Base-by-base conservation (phyloP, 2,888 invertebrate genomes). In the Rhagophthalmus giganteus region DNA sequence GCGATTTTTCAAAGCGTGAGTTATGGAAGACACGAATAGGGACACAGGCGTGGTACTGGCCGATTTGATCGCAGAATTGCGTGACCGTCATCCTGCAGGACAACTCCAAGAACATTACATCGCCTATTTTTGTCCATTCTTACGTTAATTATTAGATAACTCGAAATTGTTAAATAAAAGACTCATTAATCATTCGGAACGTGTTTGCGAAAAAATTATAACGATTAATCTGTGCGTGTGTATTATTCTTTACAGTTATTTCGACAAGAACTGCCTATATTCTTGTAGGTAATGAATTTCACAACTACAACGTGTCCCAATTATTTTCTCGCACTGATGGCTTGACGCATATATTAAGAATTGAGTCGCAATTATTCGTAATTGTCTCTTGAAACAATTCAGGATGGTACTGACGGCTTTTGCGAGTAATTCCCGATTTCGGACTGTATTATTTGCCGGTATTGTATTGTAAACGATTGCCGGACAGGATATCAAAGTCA, bases 311-410 rank as follows among this genome's bases (percentile, higher is more conserved):
- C 71, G 70, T 73, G 71, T 72, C 73, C 72, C 72, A 74, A 74
- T 74, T 74, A 74, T 73, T 73, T 74, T 71, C 71, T 71, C 73
- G 74, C 73, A 69, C 73, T 71, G 71, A 62, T 71, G 73, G 69
- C 65, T 72, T 65, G 71, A 69, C 71, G 74, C 73, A 72, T 74
- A 74, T 60, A 73, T 73, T 74, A 72, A 65, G 62, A 63, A 64
- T 65, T 57, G 60, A 65, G 66, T 66, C 63, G 67, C 67, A 71
- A 70, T 71, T 72, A 70, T 67, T 67, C 65, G 65, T 68, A 69
- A 69, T 65, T 67, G 63, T 65, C 61, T 62, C 61, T 59, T 54
- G 50, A 44, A 51, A 49, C 14, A 38, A 10, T 16, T 30, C 53
- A 53, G 53, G 37, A n/a, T 28, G 12, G 53, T 34, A 53, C 16